Base-by-base conservation (phyloP, 2,113 vertebrate genomes). In the Pyrgilauda ruficollis region DNA sequence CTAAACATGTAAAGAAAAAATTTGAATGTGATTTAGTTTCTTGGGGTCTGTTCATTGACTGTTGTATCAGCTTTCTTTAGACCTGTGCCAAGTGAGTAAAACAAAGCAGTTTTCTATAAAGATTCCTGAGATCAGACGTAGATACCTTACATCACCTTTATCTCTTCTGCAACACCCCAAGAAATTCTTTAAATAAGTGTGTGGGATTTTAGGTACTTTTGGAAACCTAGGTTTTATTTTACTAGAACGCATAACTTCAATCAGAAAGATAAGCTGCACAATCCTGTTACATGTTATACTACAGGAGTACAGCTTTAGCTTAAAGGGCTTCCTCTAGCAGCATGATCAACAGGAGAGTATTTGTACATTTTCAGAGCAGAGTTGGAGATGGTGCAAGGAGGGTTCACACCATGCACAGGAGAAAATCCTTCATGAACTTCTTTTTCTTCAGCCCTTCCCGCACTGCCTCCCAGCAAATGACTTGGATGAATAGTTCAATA, bases 391-490 rank as follows among this genome's bases (percentile, higher is more conserved):
- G 6, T 69, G 19, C 27, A 55, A 49, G 46, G 27, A 67, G 8
- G 5, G 6, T 9, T 83, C 39, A 69, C 13, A 35, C 6, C n/a
- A n/a, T 1, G 0, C 10, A 83, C 19, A 23, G 35, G 17, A 59
- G 27, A 87, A 95, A 72, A 68, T 23, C 35, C 10, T 26, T 43
- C 5, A 43, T 13, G 0, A 12, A 10, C 26, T 47, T 79, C 21
- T 58, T 76, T 70, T 77, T 18, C 16, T 64, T 79, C 14, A 10
- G n/a, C 1, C 7, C 2, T 2, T 1, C 18, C 2, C 7, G 10
- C 5, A 3, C 49, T 3, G 0, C 7, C 1, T 2, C 8, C 5
- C 61, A 89, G 19, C 13, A 14, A 27, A 3, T 39, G 27, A 46
- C 35, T 78, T 68, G 24, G 13, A 67, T 74, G 4, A 74, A 74